These are phyloP conservation scores for Junonia oenone DNA, from an alignment of 2,888 invertebrate species.

Conservation along the genomic window DNA sequence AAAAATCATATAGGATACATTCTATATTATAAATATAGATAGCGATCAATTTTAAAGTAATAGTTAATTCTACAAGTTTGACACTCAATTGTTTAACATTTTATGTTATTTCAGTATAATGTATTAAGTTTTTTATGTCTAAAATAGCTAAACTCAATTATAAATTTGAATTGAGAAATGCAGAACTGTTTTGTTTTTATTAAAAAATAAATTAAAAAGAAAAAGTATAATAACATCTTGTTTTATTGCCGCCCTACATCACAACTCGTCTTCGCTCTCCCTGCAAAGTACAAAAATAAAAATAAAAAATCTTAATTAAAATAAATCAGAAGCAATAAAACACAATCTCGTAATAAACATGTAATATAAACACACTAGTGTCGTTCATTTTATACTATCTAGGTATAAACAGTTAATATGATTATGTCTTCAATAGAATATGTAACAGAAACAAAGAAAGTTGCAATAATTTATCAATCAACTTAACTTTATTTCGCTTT, in stretches of 20 bases:
- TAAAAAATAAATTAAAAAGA: conserved; percentile 12
- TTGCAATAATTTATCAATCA: background rate
- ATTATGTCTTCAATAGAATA: background rate
- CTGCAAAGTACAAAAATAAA: conserved; percentile 17
- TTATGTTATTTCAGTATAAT: background rate
- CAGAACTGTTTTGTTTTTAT: background rate
- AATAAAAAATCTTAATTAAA: conserved; percentile 1
- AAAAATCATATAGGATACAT: too few species aligned
- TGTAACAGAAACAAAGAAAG: background rate
- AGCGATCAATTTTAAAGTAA: too few species aligned
- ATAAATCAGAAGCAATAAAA: conserved; percentile 33
- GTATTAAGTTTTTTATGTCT: background rate
- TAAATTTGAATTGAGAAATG: background rate
- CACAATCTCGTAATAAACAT: conserved; percentile 46
- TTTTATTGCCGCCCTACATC: conserved; percentile 30
- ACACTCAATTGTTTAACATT: background rate
- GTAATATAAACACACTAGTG: conserved; percentile 38
- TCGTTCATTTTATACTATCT: background rate
- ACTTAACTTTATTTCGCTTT: background rate
- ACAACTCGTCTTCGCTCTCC: conserved; percentile 28
- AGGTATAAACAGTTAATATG: background rate
- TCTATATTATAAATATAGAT: too few species aligned
- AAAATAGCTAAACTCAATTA: background rate
- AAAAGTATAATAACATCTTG: conserved; percentile 18
- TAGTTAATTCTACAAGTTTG: too few species aligned